Conservation (phyloP, 2,113 vertebrate genomes). For the Mustelus asterias region DNA sequence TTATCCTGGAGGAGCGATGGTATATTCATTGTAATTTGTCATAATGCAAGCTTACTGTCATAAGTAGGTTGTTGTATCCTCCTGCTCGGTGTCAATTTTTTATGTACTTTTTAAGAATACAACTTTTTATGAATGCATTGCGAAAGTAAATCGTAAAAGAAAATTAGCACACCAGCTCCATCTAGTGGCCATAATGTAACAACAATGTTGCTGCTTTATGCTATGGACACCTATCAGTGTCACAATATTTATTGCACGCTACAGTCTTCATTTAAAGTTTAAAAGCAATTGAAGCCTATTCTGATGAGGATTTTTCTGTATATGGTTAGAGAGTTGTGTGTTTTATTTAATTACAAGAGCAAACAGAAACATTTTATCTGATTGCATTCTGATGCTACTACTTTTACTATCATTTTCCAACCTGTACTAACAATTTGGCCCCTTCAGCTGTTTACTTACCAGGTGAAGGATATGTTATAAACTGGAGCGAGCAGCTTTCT, state of each 20-base stretch:
- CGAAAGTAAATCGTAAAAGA: not conserved
- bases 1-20: not conserved
- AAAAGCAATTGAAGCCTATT: not conserved
- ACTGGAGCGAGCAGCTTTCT: not conserved
- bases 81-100: not conserved
- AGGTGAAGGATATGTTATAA: not conserved
- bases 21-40: not conserved
- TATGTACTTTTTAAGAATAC: not conserved
- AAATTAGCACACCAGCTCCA: slow-evolving; percentile 15
- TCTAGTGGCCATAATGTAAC: not conserved
- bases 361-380: not conserved
- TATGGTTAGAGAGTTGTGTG: not conserved
- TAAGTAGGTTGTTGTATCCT: too few species aligned
- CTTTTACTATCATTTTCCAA: not conserved
- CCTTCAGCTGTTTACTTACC: not conserved
- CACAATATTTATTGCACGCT: not conserved
- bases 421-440: not conserved
- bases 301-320: not conserved
- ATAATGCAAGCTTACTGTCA: not conserved
- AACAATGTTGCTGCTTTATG: not conserved
- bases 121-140: not conserved
- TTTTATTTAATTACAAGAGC: not conserved
- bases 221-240: too few species aligned
- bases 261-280: not conserved
- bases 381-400: not conserved